Percentiles rank a stretch among this genome's conserved stretches.
These are phyloP conservation scores for Sarcophaga variegata DNA, from an alignment of 2,888 invertebrate genomes.

Conservation along the genomic window DNA sequence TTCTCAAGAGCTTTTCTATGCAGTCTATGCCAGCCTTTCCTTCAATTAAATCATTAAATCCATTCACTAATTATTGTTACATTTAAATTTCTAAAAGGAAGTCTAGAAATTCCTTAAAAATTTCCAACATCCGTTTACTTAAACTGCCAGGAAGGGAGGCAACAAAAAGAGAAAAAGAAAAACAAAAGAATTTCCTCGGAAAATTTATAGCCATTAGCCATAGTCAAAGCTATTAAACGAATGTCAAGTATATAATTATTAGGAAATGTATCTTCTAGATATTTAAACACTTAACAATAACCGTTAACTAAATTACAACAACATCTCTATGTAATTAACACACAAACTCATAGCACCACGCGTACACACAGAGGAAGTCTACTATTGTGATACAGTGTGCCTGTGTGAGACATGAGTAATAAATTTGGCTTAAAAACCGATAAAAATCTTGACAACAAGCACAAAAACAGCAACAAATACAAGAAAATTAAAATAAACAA, in stretches of 20 bases:
- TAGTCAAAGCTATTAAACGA: neutral
- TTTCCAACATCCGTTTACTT: neutral
- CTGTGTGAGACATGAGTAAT: neutral
- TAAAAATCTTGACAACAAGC: constrained; percentile 41
- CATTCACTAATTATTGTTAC: too few species aligned
- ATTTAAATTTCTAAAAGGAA: too few species aligned
- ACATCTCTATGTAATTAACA: constrained; percentile 10
- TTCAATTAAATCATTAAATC: too few species aligned
- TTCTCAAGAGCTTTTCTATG: too few species aligned
- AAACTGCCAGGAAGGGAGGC: neutral
- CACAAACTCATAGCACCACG: neutral
- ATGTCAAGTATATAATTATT: neutral
- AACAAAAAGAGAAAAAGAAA: too few species aligned
- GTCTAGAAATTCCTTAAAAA: neutral
- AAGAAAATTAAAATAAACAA: constrained; percentile 25
- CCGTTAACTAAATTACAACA: constrained; percentile 30
- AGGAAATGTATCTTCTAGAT: constrained; percentile 8
- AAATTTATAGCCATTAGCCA: neutral
- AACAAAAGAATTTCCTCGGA: neutral
- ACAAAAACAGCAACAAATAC: neutral
- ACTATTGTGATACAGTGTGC: neutral
- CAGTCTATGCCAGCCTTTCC: too few species aligned
- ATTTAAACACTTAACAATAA: neutral
- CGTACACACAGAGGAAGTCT: neutral
- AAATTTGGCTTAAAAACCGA: constrained; percentile 8